These are phyloP conservation scores for Masticophis lateralis DNA, from an alignment of 2,797 vertebrate species.

Conservation along the genomic window DNA sequence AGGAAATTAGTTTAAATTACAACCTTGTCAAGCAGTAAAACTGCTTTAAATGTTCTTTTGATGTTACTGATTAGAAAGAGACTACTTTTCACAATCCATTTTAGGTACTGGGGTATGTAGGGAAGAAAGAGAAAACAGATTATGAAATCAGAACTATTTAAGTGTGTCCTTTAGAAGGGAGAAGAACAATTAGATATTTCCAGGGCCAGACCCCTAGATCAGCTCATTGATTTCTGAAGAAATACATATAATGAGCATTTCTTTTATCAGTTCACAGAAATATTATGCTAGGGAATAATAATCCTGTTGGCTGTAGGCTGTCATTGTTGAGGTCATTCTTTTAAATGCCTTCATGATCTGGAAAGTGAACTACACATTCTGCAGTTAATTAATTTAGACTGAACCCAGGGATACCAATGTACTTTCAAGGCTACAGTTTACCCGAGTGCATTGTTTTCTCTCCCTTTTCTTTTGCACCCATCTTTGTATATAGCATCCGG, in stretches of 20 bases:
- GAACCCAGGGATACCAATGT: background rate
- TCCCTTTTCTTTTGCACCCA: background rate
- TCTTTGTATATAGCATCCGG: background rate
- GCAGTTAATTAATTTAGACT: background rate
- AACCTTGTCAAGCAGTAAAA: slow-evolving; percentile 14
- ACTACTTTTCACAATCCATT: slow-evolving; percentile 17
- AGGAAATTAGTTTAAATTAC: slow-evolving; percentile 38
- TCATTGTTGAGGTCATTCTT: background rate
- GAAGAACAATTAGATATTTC: background rate
- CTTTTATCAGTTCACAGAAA: background rate
- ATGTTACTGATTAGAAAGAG: slow-evolving; percentile 30
- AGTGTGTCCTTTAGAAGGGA: background rate
- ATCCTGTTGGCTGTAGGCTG: background rate
- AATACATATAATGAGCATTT: background rate
- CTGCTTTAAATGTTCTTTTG: slow-evolving; percentile 22
- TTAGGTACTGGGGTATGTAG: background rate
- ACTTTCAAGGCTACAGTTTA: background rate
- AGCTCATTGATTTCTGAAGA: background rate
- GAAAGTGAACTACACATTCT: background rate
- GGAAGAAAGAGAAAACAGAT: slow-evolving; percentile 14
- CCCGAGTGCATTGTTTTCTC: background rate
- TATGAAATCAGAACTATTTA: slow-evolving; percentile 21
- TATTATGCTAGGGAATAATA: background rate
- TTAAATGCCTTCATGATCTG: background rate
- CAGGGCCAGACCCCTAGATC: slow-evolving; percentile 6